Evolutionary conservation across 1,140 invertebrate species (phyloP).

Genomic region (Scaptomyza pallida): DNA sequence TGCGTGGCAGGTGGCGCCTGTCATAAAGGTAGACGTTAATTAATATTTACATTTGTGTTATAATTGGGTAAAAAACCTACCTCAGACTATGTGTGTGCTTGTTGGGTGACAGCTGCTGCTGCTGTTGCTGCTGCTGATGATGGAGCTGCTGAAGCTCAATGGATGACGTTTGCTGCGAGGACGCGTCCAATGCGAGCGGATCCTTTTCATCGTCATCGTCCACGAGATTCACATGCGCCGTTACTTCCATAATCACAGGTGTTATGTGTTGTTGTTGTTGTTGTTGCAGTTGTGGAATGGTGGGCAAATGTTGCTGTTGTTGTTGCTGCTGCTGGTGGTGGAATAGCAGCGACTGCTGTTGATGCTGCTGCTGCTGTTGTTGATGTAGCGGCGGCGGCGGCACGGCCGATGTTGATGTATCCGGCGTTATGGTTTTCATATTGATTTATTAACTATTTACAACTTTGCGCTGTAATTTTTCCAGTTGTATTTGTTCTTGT

Average conservation of each 20-base stretch:
- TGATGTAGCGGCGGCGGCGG: slow-evolving; percentile 49
- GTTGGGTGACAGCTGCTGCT: slow-evolving; percentile 39
- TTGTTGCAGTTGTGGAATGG: slow-evolving; percentile 39
- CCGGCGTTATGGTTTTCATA: slow-evolving; percentile 77
- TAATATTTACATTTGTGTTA: not conserved
- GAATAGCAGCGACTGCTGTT: slow-evolving; percentile 32
- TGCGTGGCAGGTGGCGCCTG: slow-evolving; percentile 82
- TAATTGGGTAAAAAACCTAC: slow-evolving; percentile 23
- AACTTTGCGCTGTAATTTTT: slow-evolving; percentile 20
- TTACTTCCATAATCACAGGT: slow-evolving; percentile 68
- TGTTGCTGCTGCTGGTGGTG: slow-evolving; percentile 35
- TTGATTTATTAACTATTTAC: slow-evolving; percentile 46
- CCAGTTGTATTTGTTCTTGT: slow-evolving; percentile 5
- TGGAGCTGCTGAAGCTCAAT: slow-evolving; percentile 13
- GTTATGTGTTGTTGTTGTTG: slow-evolving; percentile 41
- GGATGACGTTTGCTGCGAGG: slow-evolving; percentile 31
- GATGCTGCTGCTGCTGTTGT: slow-evolving; percentile 48
- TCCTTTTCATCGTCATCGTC: slow-evolving; percentile 81
- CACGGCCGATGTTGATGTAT: slow-evolving; percentile 47
- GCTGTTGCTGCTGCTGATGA: slow-evolving; percentile 24
- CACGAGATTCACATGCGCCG: slow-evolving; percentile 77
- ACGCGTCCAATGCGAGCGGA: slow-evolving; percentile 72
- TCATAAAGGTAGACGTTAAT: not conserved
- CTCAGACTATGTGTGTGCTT: slow-evolving; percentile 82
- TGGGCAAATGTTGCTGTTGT: slow-evolving; percentile 42